Percentiles rank a stretch among this genome's conserved stretches.
phyloP scores from a whole-genome alignment of 2,113 vertebrate genomes.

The Atherinomorus stipes region DNA sequence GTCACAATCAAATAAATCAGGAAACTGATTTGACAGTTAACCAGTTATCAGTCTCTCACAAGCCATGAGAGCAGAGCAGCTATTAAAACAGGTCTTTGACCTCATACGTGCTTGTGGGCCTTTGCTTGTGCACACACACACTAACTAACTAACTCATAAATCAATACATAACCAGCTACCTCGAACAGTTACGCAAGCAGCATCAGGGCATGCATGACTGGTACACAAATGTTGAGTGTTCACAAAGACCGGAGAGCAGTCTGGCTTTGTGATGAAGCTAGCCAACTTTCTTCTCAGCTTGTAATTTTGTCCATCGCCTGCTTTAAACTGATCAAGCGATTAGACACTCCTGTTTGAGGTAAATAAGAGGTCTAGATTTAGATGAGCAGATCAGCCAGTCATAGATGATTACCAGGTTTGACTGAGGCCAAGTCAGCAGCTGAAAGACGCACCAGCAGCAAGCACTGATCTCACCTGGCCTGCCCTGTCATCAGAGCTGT shows the following conservation, averaged over 20 bases:
- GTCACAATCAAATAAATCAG: neutral
- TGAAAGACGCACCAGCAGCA: neutral
- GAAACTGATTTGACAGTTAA: conserved; percentile 13
- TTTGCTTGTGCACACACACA: neutral
- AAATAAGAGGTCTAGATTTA: conserved; percentile 29
- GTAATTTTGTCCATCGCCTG: neutral
- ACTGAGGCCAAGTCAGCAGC: conserved; percentile 11
- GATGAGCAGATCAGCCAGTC: neutral
- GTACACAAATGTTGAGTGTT: neutral
- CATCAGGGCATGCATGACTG: neutral
- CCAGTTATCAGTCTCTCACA: neutral
- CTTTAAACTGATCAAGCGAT: conserved; percentile 25
- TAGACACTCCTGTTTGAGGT: conserved; percentile 16
- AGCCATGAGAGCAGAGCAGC: neutral
- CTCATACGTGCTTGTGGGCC: neutral
- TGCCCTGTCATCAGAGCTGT: conserved; percentile 16
- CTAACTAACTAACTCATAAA: conserved; percentile 9
- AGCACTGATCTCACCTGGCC: conserved; percentile 33
- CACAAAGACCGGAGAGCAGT: neutral
- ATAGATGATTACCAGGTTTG: conserved; percentile 11
- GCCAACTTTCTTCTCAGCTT: neutral
- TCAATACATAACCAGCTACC: conserved; percentile 34
- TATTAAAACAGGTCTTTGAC: conserved; percentile 44
- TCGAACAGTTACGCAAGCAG: conserved; percentile 57
- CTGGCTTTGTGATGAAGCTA: neutral